Percentiles rank a stretch among this genome's conserved stretches.
Conservation (phyloP, 2,113 vertebrate genomes). For the Silurus asotus region DNA sequence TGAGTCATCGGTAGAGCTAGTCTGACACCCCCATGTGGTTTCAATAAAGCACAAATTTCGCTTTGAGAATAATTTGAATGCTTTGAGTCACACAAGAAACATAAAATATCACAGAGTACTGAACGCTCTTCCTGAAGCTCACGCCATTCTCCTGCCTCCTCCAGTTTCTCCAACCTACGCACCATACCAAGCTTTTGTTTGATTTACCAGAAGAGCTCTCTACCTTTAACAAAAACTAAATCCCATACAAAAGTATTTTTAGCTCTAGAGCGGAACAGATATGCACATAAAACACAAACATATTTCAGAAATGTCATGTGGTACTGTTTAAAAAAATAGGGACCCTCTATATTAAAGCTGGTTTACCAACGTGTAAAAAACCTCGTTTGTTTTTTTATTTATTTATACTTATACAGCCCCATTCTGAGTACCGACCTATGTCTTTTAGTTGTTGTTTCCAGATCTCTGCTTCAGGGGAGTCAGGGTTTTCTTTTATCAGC, state of each 20-base stretch:
- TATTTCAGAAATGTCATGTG: neutral
- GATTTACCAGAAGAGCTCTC: constrained; percentile 19
- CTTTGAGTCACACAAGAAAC: constrained; percentile 21
- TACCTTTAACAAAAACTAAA: constrained; percentile 10
- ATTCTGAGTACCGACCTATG: constrained; percentile 79
- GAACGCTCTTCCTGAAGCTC: constrained; percentile 20
- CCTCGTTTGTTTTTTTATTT: no score
- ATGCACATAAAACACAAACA: neutral
- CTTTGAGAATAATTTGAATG: constrained; percentile 18
- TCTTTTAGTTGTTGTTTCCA: constrained; percentile 92
- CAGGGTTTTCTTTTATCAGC: constrained; percentile 84
- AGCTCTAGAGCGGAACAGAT: neutral
- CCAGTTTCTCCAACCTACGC: constrained; percentile 28
- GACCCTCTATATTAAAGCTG: neutral
- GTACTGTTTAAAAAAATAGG: neutral
- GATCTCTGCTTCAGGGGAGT: constrained; percentile 85
- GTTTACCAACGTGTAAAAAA: neutral
- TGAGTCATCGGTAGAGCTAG: constrained; percentile 1
- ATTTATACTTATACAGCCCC: no score
- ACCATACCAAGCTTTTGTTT: constrained; percentile 30
- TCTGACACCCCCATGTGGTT: neutral
- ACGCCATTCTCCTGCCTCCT: constrained; percentile 7
- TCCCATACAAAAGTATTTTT: constrained; percentile 9
- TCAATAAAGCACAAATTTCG: constrained; percentile 35
- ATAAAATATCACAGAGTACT: constrained; percentile 10